Base-by-base conservation (phyloP, 2,113 vertebrate species). In the Ptychochromis oligacanthus region DNA sequence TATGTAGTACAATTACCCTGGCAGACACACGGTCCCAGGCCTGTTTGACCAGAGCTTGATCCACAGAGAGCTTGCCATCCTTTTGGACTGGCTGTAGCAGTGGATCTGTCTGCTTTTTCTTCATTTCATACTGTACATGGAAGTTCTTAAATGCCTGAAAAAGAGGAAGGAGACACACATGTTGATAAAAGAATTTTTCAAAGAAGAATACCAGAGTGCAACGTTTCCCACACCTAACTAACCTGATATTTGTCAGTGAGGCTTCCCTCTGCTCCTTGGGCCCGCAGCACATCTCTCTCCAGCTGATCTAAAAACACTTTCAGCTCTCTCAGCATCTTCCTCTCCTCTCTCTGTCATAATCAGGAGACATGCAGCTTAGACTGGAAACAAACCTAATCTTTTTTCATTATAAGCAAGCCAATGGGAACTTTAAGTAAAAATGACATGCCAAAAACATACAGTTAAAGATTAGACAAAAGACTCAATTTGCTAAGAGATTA, bases 241-340 rank as follows among this genome's bases (percentile, higher is more conserved):
- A 98, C 98, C 97, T 98, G 97, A 40, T 99, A 99, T 89, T 97
- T 98, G 75, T 99, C 98, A 9, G 98, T 96, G 59, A 97, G 95
- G 88, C 95, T 97, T 64, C 95, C 95, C 86, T 99, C 98, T 22
- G 95, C 87, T 61, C 95, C 94, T 89, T 99, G 98, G 54, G 96
- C 96, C 28, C 97, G 95, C 26, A 96, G 96, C 88, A 99, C 92
- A 59, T 99, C 98, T 95, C 97, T 97, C 93, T 99, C 98, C 87
- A 98, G 96, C 82, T 99, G 98, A 87, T 99, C 98, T 90, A 98
- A 93, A 97, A 98, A 99, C 83, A 96, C 96, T 93, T 98, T 99
- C 5, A 95, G 93, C 87, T 99, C 98, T 87, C 97, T 96, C 84
- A 98, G 89, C 88, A 97, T 93, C 88, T 96, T 90, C 43, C 96